These are phyloP conservation scores for Cybosia mesomella DNA, from an alignment of 2,888 invertebrate species.

Conservation along the genomic window DNA sequence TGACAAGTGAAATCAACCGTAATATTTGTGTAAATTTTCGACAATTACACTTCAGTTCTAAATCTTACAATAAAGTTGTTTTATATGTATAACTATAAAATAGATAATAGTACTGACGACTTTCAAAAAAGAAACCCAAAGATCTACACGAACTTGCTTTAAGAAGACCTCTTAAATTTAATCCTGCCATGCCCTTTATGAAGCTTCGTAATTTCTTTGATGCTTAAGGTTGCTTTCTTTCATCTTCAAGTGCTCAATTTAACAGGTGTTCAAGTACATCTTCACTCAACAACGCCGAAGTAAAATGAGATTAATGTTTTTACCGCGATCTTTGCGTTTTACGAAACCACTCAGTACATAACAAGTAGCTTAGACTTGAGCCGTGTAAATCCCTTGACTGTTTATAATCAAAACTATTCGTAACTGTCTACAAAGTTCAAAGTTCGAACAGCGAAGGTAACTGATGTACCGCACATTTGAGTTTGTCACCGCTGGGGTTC, in stretches of 20 bases:
- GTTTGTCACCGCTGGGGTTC: background rate
- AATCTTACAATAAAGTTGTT: no score
- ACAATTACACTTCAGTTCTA: no score
- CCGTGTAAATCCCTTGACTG: background rate
- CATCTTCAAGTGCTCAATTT: conserved; percentile 53
- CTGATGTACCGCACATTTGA: background rate
- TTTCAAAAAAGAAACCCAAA: background rate
- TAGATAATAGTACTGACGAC: no score
- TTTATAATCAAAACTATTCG: conserved; percentile 8
- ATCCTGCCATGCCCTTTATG: background rate
- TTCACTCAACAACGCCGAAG: background rate
- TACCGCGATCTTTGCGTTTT: background rate
- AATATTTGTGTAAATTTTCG: no score
- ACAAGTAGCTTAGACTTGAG: background rate
- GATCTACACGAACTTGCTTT: background rate
- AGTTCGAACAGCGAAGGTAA: background rate
- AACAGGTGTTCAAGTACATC: conserved; percentile 47
- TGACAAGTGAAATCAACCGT: no score
- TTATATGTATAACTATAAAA: no score
- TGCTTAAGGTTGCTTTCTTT: conserved; percentile 54
- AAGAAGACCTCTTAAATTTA: background rate
- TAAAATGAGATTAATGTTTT: background rate
- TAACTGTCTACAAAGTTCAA: conserved; percentile 1
- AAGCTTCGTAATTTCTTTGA: conserved; percentile 50
- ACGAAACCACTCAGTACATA: background rate